Conservation (phyloP, 1,140 invertebrate species). For the Cydia fagiglandana region DNA sequence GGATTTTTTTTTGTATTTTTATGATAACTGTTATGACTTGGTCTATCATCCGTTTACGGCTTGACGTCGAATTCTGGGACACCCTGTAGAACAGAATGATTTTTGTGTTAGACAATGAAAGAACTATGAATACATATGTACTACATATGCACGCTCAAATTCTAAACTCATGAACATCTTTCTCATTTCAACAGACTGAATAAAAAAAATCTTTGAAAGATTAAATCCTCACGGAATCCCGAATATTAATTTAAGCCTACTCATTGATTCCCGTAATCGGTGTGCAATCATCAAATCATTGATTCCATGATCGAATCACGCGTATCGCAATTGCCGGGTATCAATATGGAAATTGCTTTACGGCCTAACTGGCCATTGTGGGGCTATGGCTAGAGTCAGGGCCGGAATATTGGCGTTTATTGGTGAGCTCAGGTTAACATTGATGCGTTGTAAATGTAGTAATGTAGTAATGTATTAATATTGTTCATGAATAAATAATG, state of each 20-base stretch:
- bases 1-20: too few relatives aligned
- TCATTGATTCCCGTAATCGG: slow-evolving; percentile 31
- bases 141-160: too few relatives aligned
- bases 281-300: slow-evolving; percentile 33
- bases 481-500: too few relatives aligned
- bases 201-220: not conserved
- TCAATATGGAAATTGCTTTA: slow-evolving; percentile 32
- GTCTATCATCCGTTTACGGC: too few relatives aligned
- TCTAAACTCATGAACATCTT: too few relatives aligned
- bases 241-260: slow-evolving; percentile 10
- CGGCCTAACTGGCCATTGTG: slow-evolving; percentile 25
- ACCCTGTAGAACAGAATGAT: too few relatives aligned
- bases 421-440: not conserved
- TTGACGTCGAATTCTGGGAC: too few relatives aligned
- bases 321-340: slow-evolving; percentile 14
- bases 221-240: not conserved
- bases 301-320: slow-evolving; percentile 31
- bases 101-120: too few relatives aligned
- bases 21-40: too few relatives aligned
- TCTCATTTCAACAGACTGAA: too few relatives aligned
- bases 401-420: slow-evolving; percentile 11
- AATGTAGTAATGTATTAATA: too few relatives aligned
- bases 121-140: too few relatives aligned
- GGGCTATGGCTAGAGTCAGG: not conserved
- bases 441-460: not conserved